Evolutionary conservation across 1,140 invertebrate genomes (phyloP), one percentile per base, ranked within the genome.

Genomic region (Drosophila triauraria): DNA sequence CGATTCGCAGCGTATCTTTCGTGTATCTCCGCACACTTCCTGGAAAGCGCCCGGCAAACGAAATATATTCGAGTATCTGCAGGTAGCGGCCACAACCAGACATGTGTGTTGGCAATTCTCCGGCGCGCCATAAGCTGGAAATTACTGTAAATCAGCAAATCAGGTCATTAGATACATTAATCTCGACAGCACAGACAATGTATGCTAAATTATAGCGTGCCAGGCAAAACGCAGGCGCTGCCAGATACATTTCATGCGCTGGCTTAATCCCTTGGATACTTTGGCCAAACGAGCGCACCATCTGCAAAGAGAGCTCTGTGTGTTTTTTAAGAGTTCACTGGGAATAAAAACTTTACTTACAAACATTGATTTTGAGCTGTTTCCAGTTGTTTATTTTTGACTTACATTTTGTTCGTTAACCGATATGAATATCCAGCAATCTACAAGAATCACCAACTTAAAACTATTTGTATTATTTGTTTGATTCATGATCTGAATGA

Each of bases 111-210:
- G 35, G 40, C 48, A 40, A 54, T 61, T 74, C 44, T 72, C 43
- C 48, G 69, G 69, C 70, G 58, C 46, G 58, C 67, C 80, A 63
- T 84, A 72, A 85, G 85, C 78, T 88, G 82, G 78, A 88, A 90
- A 90, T 90, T 90, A 85, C 85, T 85, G 85, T 90, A 90, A 90
- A 90, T 90, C 85, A 85, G 85, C 85, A 90, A 90, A 90, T 90
- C 85, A 90, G 85, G 85, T 90, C 85, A 90, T 90, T 90, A 90
- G 85, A 90, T 90, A 90, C 85, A 90, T 90, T 90, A 90, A 90
- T 90, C 85, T 90, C 75, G 81, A 90, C 85, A 90, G 78, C 86
- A 74, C 78, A 80, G 75, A 90, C 85, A 90, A 90, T 90, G 90
- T 90, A 90, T 90, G 85, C 78, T 85, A 90, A 90, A 82, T 90